Evolutionary conservation across 2,888 invertebrate species (phyloP).

Genomic region (Pantelozetes paolii): DNA sequence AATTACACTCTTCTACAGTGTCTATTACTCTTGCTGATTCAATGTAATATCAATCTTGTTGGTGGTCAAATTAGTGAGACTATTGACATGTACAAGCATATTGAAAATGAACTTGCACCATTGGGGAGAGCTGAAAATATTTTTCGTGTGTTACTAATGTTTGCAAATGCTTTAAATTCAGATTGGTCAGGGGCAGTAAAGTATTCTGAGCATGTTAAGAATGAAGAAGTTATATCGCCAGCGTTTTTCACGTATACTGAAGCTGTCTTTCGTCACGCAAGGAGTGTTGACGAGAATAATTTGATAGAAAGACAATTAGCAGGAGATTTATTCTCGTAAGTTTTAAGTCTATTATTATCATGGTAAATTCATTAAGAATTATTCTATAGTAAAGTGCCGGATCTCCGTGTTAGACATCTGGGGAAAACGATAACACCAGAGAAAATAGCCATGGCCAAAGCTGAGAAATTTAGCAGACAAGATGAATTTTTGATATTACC

Average conservation of each 20-base stretch:
- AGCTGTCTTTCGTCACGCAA: conserved; percentile 31
- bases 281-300: conserved; percentile 6
- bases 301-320: conserved; percentile 18
- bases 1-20: too few species aligned
- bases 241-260: conserved; percentile 31
- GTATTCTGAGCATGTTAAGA: conserved; percentile 20
- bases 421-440: conserved; percentile 35
- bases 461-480: conserved; percentile 18
- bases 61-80: too few species aligned
- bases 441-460: conserved; percentile 21
- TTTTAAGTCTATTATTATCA: background rate
- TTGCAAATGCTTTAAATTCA: conserved; percentile 26
- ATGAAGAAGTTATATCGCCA: conserved; percentile 25
- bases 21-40: too few species aligned
- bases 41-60: too few species aligned
- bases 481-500: conserved; percentile 16
- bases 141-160: conserved; percentile 39
- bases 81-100: too few species aligned
- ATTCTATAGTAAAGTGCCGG: background rate
- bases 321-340: conserved; percentile 11
- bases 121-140: too few species aligned
- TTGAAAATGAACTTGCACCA: too few species aligned
- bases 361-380: background rate
- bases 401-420: conserved; percentile 30
- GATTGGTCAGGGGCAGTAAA: conserved; percentile 37